phyloP scores from a whole-genome alignment of 2,888 invertebrate genomes.

The Tillus elongatus region DNA sequence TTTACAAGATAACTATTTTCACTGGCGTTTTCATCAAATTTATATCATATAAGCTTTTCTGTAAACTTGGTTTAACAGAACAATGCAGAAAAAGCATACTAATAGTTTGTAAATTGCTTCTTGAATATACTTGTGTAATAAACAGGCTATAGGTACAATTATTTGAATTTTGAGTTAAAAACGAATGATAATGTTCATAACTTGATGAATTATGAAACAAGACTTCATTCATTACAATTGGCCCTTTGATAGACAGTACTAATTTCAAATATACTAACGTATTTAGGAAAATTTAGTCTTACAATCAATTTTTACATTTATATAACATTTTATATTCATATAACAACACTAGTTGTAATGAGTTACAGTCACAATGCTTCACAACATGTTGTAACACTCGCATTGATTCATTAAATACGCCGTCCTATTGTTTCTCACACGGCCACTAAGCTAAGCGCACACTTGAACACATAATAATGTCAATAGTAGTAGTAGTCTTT shows the following conservation, averaged over 20 bases:
- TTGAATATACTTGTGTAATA: constrained; percentile 2
- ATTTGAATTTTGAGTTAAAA: constrained; percentile 3
- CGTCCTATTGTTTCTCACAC: constrained; percentile 2
- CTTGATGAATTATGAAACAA: constrained; percentile 3
- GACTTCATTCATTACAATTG: constrained; percentile 1
- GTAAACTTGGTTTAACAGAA: background rate
- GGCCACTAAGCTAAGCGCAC: constrained; percentile 4
- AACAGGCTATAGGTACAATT: constrained; percentile 3
- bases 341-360: constrained; percentile 3
- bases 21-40: constrained; percentile 3
- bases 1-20: constrained; percentile 1
- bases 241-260: constrained; percentile 3
- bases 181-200: constrained; percentile 3
- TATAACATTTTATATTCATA: constrained; percentile 3
- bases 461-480: constrained; percentile 1
- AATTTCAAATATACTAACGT: constrained; percentile 1
- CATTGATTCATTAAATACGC: background rate
- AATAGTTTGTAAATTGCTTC: constrained; percentile 3
- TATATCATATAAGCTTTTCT: background rate
- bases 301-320: constrained; percentile 3
- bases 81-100: constrained; percentile 3
- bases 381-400: constrained; percentile 1
- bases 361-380: constrained; percentile 3
- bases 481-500: background rate
- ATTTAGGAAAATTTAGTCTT: constrained; percentile 2